phyloP scores from a whole-genome alignment of 2,113 vertebrate species.

The Emydocephalus ijimae region DNA sequence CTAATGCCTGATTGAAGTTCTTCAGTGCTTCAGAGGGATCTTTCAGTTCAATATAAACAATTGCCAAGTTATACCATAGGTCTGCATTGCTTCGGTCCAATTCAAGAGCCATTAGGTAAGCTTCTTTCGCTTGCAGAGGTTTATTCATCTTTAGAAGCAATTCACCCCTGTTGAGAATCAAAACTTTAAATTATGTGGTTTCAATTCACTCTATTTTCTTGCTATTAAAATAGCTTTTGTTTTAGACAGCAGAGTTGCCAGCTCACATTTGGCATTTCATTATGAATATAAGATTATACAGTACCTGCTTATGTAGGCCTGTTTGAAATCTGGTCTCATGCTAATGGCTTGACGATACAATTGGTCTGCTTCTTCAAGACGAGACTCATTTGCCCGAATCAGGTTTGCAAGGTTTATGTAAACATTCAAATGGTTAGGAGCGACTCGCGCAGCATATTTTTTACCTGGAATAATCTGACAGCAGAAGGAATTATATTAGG shows the following conservation, averaged over 20 bases:
- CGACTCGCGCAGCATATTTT: slow-evolving; percentile 95
- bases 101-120: slow-evolving; percentile 89
- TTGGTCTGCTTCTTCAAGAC: slow-evolving; percentile 95
- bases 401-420: slow-evolving; percentile 98
- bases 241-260: background rate
- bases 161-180: slow-evolving; percentile 83
- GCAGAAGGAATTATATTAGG: slow-evolving; percentile 23
- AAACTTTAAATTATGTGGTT: slow-evolving; percentile 31
- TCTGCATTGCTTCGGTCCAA: slow-evolving; percentile 91
- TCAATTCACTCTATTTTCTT: background rate
- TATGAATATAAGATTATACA: background rate
- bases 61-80: slow-evolving; percentile 98
- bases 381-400: slow-evolving; percentile 90
- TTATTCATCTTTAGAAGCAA: slow-evolving; percentile 97
- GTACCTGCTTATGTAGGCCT: slow-evolving; percentile 97
- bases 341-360: slow-evolving; percentile 97
- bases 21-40: slow-evolving; percentile 89
- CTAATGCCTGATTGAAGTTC: slow-evolving; percentile 91
- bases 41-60: slow-evolving; percentile 97
- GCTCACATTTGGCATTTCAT: background rate
- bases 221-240: background rate
- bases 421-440: slow-evolving; percentile 96
- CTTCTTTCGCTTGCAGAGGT: slow-evolving; percentile 89
- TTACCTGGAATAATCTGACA: slow-evolving; percentile 94
- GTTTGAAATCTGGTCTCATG: slow-evolving; percentile 98